Evolutionary conservation across 2,888 invertebrate genomes (phyloP), one percentile per base, ranked within the genome.

Genomic region (Lacanobia oleracea): DNA sequence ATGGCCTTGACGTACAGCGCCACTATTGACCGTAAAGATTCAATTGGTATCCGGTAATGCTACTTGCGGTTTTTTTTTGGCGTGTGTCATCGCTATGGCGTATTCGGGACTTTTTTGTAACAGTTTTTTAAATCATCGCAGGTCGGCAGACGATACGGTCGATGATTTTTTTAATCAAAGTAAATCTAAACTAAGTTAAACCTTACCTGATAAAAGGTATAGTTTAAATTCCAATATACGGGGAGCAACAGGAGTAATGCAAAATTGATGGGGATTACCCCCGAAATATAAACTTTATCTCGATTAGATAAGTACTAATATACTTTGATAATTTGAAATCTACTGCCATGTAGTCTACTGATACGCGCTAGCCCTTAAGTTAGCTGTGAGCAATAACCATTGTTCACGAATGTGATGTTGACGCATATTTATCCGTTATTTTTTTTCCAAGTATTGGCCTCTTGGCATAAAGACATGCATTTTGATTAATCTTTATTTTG

Each of bases 101-200:
- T 48, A 40, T 18, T 21, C 18, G 59, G 60, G 54, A 43, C n/a
- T 77, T 75, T 65, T 74, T 75, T 69, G 40, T 33, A n/a, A n/a
- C 14, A 40, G 33, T 16, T 6, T 2, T 60, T 7, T 27, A 14
- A 60, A 33, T 50, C 50, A 67, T 40, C 18, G 45, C 21, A 23
- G 2, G 48, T 37, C 50, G 10, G 23, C 9, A 5, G 33, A 33
- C 5, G 21, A 2, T 14, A 23, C 18, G 16, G 6, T 12, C 3
- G 18, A 27, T 21, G 14, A 1, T 56, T 56, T 18, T 48, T 18
- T 18, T 18, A 12, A 48, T 48, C 45, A 48, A 48, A 18, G 18
- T 7, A 45, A 45, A 51, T 12, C 1, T 18, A 37, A 61, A 37
- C 45, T 72, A 23, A 54, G 6, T n/a, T 3, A 33, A 33, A 33